Evolutionary conservation across 1,140 invertebrate species (phyloP), one percentile per base, ranked within the genome.

Genomic region (Sesamia nonagrioides): DNA sequence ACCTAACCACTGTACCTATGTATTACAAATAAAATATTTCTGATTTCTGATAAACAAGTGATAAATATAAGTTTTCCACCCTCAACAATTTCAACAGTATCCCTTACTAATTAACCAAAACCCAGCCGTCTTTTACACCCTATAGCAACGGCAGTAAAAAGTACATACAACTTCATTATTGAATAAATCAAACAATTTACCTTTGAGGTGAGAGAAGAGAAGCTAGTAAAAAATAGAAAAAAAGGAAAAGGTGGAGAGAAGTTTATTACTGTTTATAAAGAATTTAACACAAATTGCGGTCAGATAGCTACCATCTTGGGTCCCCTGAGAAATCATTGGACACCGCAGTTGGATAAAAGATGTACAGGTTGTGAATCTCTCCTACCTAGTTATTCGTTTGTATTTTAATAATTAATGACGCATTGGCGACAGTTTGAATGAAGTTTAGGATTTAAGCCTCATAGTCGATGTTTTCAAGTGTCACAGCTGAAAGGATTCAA

Each of bases 301-400:
- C 73, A 79, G 79, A 74, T 77, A 42, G 60, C 48, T n/a, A 58
- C 61, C 27, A 68, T 61, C 66, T 40, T n/a, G 7, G 15, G 21
- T 82, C 86, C 85, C 85, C 52, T n/a, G 84, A 86, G 86, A 88
- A 86, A 88, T 88, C 85, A 88, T 80, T 69, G 78, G 73, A 77
- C 77, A 71, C 27, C 69, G 63, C 27, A 74, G 27, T 42, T 27
- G 45, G n/a, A 75, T 68, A 77, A 80, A 82, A 80, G 48, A 75
- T 79, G 83, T 79, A 27, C 27, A 82, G 35, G 82, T 84, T 84
- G 75, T 82, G 79, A 79, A 80, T 77, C 81, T 81, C 60, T 82
- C 61, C 80, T 18, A 42, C 77, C 42, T 69, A 52, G 66, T 82
- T 81, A 83, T 84, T 71, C 40, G 48, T 45, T 42, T 3, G 21